Evolutionary conservation across 2,888 invertebrate species (phyloP), one percentile per base, ranked within the genome.

Genomic region (Theretra japonica): DNA sequence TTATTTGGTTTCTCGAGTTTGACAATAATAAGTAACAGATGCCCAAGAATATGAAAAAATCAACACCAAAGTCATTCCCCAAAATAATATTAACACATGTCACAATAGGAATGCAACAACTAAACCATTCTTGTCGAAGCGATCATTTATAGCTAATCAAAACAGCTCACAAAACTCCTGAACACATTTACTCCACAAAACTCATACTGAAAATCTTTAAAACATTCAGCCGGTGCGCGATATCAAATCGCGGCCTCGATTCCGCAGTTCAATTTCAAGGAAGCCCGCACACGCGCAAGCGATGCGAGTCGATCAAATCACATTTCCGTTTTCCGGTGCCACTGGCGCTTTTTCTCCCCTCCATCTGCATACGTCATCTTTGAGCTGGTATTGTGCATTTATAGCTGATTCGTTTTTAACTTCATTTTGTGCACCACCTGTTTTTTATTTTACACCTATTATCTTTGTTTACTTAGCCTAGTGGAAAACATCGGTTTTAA

Each of bases 251-350:
- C 23, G 23, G 23, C 65, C 41, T 53, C 53, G n/a, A 23, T 65
- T 23, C 41, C 65, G 48, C 23, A 15, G 41, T 65, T 65, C 65
- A 65, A 48, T 65, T 48, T 65, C 65, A 65, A 65, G 65, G 23
- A 65, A 41, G 41, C 59, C 30, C 30, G 30, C 65, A 65, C 41
- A 41, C 41, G 11, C 33, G 62, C 33, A 21, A 33, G 33, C 62
- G 41, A 41, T 41, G 41, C 21, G 41, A 41, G 21, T 23, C 65
- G 30, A 69, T 70, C 59, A 59, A 70, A 70, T 70, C 70, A 59
- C 23, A 58, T 57, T 70, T 70, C 69, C 62, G 11, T 21, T 65
- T 65, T 65, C 23, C 65, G 48, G 41, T 48, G 33, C 48, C 17
- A 65, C 41, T 48, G 65, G 65, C 48, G 65, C 48, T 41, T 65